Base-by-base conservation (phyloP, 2,113 vertebrate species). In the Lates calcarifer region DNA sequence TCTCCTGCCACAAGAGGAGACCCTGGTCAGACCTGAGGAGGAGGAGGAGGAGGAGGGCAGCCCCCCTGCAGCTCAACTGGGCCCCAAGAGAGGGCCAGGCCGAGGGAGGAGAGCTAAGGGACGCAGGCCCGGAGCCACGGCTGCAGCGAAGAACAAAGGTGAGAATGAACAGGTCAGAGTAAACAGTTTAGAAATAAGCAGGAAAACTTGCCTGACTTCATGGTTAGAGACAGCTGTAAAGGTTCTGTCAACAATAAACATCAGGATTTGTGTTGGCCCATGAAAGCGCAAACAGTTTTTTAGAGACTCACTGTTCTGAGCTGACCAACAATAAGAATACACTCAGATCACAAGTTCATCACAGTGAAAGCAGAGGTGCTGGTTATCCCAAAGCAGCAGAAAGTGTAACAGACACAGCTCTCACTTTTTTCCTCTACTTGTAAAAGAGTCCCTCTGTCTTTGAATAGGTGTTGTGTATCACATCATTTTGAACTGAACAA, bases 101-200 rank as follows among this genome's bases (percentile, higher is more conserved):
- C 93, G 96, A 29, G 95, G 96, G 3, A 96, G 97, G 64, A 98
- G 96, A 82, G 83, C 93, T 10, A 97, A 95, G 93, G 87, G 88
- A 8, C 88, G 95, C 28, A 95, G 94, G 89, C 56, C 74, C 0
- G 91, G 95, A 82, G 84, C 94, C 13, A 77, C 94, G 1, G 43
- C 92, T 70, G 0, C 61, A 64, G 73, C 67, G 87, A 53, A 53
- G 73, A 91, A 85, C 10, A 77, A 94, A 95, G 96, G 97, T 99
- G 77, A 95, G 91, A 26, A 18, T 12, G n/a, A 35, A 3, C n/a
- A 26, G 37, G 6, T 22, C 22, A 14, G n/a, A 71, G 13, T 3
- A 8, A 20, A 18, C 8, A 2, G 31, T 17, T 24, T 28, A 11
- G 12, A 17, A 41, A n/a, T n/a, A n/a, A n/a, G 15, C 39, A 15